A percentile compares a stretch with the other conserved stretches of the same genome.
Conservation (phyloP, 2,797 vertebrate genomes). For the Enteromius mattozi region DNA sequence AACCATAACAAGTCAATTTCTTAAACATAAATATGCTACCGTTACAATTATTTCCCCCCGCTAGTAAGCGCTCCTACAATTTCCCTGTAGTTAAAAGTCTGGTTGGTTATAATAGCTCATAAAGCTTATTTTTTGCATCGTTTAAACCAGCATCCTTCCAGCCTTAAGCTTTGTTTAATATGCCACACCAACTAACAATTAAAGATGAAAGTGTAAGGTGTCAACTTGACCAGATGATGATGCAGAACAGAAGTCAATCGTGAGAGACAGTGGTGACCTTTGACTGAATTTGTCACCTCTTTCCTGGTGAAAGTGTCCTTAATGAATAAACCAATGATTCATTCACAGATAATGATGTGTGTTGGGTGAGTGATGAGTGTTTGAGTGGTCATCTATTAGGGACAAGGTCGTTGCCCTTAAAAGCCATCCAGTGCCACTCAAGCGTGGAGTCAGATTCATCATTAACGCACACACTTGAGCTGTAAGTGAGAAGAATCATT, state of each 20-base stretch:
- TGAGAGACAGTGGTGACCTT: constrained; percentile 25
- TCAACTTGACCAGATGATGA: not conserved
- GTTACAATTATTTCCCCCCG: no score
- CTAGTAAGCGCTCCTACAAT: not conserved
- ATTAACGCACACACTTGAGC: constrained; percentile 55
- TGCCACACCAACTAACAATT: not conserved
- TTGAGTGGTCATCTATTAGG: constrained; percentile 64
- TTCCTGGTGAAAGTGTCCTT: constrained; percentile 47
- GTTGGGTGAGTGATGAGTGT: constrained; percentile 55
- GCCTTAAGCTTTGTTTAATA: not conserved
- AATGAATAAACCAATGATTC: constrained; percentile 60
- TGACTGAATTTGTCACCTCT: constrained; percentile 35
- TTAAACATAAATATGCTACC: not conserved
- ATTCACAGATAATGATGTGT: constrained; percentile 64
- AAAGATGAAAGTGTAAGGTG: not conserved
- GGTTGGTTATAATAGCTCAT: not conserved
- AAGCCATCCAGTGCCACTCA: constrained; percentile 46
- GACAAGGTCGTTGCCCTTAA: constrained; percentile 56
- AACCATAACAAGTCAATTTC: not conserved
- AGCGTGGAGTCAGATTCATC: constrained; percentile 61
- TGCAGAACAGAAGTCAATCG: constrained; percentile 24
- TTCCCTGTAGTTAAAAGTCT: not conserved
- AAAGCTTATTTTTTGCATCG: not conserved
- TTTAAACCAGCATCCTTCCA: not conserved
- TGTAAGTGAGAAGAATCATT: constrained; percentile 16